A percentile compares a stretch with the other conserved stretches of the same genome.
Conservation (phyloP, 2,888 invertebrate species). For the Camptogramma bilineatum region DNA sequence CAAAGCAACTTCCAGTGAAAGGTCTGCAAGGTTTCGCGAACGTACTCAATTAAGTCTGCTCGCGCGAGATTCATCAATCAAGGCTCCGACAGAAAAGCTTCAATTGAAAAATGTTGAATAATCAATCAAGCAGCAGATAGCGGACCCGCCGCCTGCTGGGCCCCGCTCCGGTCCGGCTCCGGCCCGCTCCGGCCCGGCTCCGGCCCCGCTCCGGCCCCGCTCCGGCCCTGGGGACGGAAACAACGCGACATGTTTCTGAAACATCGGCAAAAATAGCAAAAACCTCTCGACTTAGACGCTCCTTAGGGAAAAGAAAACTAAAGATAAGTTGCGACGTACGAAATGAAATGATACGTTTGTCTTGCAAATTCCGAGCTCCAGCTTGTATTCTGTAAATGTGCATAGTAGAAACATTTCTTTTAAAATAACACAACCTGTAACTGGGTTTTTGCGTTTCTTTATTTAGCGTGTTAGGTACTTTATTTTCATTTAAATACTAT, state of each 20-base stretch:
- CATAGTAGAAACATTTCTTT: neutral
- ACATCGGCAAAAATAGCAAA: constrained; percentile 5
- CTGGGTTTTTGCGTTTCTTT: too few species aligned
- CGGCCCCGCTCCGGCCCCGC: too few species aligned
- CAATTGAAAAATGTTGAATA: constrained; percentile 32
- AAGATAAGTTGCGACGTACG: constrained; percentile 1
- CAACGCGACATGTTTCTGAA: constrained; percentile 1
- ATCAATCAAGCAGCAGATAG: constrained; percentile 25
- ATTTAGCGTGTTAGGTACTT: too few species aligned
- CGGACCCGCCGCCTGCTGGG: neutral
- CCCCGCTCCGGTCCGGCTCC: neutral
- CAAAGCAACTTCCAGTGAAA: neutral
- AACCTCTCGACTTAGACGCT: neutral
- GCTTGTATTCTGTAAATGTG: neutral
- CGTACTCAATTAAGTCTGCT: neutral
- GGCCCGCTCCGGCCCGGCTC: neutral
- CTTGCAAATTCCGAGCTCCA: neutral
- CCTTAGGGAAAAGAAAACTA: neutral
- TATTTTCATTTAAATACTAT: too few species aligned
- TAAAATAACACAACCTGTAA: too few species aligned
- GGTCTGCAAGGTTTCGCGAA: neutral
- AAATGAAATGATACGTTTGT: constrained; percentile 2
- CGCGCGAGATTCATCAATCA: constrained; percentile 10
- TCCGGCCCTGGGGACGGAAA: too few species aligned
- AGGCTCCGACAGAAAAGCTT: constrained; percentile 27